Evolutionary conservation across 2,113 vertebrate species (phyloP), one percentile per base, ranked within the genome.

Genomic region (Halichoerus grypus): DNA sequence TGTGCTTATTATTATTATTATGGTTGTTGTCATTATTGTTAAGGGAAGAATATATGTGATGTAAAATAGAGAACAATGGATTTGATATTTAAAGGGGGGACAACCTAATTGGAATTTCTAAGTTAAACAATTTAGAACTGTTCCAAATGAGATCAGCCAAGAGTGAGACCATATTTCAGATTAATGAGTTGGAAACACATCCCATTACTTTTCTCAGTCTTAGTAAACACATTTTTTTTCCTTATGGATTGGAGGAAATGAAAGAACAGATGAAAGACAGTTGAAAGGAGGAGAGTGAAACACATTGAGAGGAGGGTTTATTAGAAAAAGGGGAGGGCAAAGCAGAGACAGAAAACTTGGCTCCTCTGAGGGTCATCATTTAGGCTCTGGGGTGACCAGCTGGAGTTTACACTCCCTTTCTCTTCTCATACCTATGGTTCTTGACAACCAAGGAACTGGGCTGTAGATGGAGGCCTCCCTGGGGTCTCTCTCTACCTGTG

Each of bases 81-180:
- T 90, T 83, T 71, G 67, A 90, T 92, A 96, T 92, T 87, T 93
- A 97, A 84, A 95, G n/a, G 61, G 42, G 55, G 22, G 19, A 7
- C 67, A 95, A 55, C 5, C 26, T 82, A 95, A 95, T 74, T 87
- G 69, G 74, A 92, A 83, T 93, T 79, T 83, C 36, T 88, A 96
- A 96, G 74, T 88, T 96, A 84, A 95, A 87, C 49, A 93, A 91
- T 93, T 96, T 94, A 83, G 49, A 93, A 83, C 24, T 65, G 39
- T 83, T 97, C 9, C 80, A 94, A 98, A 90, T 92, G 88, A 97
- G 80, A 94, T 84, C 28, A 83, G 21, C 69, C 82, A 5, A 87
- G n/a, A 67, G 39, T 92, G 71, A 95, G 74, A 84, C 80, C 39
- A 33, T 96, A 87, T 95, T 96, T 97, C 74, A 94, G 95, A 84